Evolutionary conservation across 2,113 vertebrate genomes (phyloP), one percentile per base, ranked within the genome.

Genomic region (Amazona guildingii): DNA sequence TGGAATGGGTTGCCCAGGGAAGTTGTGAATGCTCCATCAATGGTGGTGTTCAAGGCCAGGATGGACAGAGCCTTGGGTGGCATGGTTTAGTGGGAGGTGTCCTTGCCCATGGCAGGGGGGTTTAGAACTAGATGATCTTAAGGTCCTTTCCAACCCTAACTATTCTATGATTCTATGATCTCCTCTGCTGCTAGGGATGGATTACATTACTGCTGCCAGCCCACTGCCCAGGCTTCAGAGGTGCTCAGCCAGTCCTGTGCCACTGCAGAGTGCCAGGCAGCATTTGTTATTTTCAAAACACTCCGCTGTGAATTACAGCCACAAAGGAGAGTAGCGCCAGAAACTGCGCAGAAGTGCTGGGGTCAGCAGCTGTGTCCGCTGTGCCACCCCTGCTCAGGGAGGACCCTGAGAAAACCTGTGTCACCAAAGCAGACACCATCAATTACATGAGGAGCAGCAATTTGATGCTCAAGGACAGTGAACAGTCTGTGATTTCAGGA

Each of bases 391-490:
- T 69, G 41, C 48, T 23, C 15, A 41, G 23, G 51, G 59, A 72
- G 51, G 21, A n/a, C 61, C 44, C 33, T 46, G 64, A 77, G 80
- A 72, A 80, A 91, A 39, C 10, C 4, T 2, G 13, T 35, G 48
- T 37, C 49, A 41, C 43, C 25, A 13, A 66, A 78, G 88, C 62
- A 72, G 83, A 14, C 29, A 64, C 17, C 66, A 79, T 67, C 62
- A 17, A n/a, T 81, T 75, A 19, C 9, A 33, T 8, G 66, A 91
- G 83, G 55, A 89, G 51, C 48, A 82, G 70, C 0, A 0, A 48
- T 89, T 86, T 79, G 66, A 67, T 87, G 83, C 77, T 96, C 90
- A 95, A 96, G 82, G 94, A 92, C 80, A 78, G 24, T 66, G 69
- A 37, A 24, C 86, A 88, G 66, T 73, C 77, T 69, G 52, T 82